Percentiles rank a stretch among this genome's conserved stretches.
phyloP scores from a whole-genome alignment of 2,797 vertebrate genomes.

The Myotis findleyi region DNA sequence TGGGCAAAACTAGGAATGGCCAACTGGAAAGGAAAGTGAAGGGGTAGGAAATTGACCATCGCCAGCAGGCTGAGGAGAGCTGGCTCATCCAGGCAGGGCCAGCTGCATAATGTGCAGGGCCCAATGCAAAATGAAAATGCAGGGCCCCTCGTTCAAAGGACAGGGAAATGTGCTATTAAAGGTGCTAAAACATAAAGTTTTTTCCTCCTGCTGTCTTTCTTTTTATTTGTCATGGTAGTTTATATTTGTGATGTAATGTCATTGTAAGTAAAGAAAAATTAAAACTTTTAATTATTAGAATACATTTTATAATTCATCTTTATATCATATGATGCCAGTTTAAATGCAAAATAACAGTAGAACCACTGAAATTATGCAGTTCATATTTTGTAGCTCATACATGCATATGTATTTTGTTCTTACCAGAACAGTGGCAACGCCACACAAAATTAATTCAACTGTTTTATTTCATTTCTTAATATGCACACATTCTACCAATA shows the following conservation, averaged over 20 bases:
- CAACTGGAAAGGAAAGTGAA: background rate
- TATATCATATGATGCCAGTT: background rate
- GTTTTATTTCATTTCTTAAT: conserved; percentile 37
- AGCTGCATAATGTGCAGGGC: background rate
- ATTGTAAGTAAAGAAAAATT: conserved; percentile 13
- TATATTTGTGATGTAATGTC: background rate
- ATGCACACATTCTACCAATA: background rate
- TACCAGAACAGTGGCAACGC: background rate
- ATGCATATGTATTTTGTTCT: conserved; percentile 39
- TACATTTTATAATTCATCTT: conserved; percentile 46
- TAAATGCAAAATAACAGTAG: conserved; percentile 53
- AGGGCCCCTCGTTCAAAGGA: background rate
- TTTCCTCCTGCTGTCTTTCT: background rate
- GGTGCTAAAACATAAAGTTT: background rate
- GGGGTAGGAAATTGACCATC: background rate
- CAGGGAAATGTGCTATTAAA: background rate
- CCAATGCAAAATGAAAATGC: background rate
- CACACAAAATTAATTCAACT: background rate
- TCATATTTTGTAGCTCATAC: conserved; percentile 6
- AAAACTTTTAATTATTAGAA: conserved; percentile 15
- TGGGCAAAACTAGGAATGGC: background rate
- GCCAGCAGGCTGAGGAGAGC: background rate
- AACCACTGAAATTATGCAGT: background rate
- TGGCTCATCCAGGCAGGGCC: background rate
- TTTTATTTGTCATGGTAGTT: background rate